A percentile compares a stretch with the other conserved stretches of the same genome.
phyloP scores from a whole-genome alignment of 2,113 vertebrate species.

The Solenodon paradoxus region DNA sequence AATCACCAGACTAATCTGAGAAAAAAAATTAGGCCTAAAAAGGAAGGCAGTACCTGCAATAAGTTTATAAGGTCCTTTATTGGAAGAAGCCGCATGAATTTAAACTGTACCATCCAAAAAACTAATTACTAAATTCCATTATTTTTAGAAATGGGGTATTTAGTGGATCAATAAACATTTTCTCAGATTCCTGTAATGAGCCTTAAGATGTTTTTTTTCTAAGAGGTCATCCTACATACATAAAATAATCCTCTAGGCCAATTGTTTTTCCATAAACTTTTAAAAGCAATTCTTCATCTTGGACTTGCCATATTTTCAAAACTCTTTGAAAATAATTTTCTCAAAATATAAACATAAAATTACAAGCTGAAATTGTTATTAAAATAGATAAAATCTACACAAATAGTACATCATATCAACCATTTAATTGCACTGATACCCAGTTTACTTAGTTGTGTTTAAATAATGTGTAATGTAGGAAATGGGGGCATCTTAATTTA shows the following conservation, averaged over 20 bases:
- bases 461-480: not conserved
- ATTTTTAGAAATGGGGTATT: not conserved
- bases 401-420: not conserved
- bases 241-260: not conserved
- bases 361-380: not conserved
- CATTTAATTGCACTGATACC: not conserved
- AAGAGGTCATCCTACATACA: not conserved
- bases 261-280: not conserved
- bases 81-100: not conserved
- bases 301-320: not conserved
- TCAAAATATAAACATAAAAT: slow-evolving; percentile 9
- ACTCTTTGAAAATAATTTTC: not conserved
- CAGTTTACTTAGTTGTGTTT: not conserved
- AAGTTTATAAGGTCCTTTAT: not conserved
- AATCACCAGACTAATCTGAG: not conserved
- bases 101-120: not conserved
- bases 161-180: not conserved
- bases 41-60: not conserved
- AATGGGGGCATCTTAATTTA: not conserved
- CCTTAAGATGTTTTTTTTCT: not conserved
- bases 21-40: not conserved
- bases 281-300: not conserved
- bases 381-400: not conserved
- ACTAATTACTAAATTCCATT: not conserved
- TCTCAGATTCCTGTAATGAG: not conserved